Evolutionary conservation across 2,888 invertebrate species (phyloP), one percentile per base, ranked within the genome.

Genomic region (Brachylomia viminalis): DNA sequence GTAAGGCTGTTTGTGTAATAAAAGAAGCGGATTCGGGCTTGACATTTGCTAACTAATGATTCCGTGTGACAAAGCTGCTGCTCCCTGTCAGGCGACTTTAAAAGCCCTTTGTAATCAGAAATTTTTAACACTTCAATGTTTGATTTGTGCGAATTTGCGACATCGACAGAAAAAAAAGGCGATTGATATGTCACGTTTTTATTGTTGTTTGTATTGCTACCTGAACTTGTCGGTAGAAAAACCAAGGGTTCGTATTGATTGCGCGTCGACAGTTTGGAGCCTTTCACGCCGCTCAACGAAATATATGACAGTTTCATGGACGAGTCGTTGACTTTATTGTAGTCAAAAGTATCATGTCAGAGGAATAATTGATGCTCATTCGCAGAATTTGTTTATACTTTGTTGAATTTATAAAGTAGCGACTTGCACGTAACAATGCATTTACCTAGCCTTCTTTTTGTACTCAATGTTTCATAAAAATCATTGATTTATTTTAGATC

Each of bases 61-160:
- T 89, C 91, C 89, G 83, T 83, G 89, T 88, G 91, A 95, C 94
- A 96, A 95, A 93, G 93, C 91, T 84, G 81, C 82, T 86, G 91
- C 91, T 93, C 94, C 94, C 94, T 91, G 94, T 91, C 90, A 93
- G 88, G 92, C 91, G 90, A 93, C 92, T 93, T 90, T 88, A 90
- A 92, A 94, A 93, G 90, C 91, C 90, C 92, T 92, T 96, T 95
- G 95, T 95, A 86, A 92, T 89, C 91, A 89, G 86, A 93, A 92
- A 95, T 91, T 94, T 94, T 95, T 96, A 96, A 96, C 96, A 96
- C 96, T 96, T 95, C 95, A 94, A 93, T 95, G 92, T 96, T 96
- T 95, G 96, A 96, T 96, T 95, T 96, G 95, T 94, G 94, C 93
- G 95, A 96, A 95, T 94, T 94, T 92, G 93, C 92, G 93, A 94